Base-by-base conservation (phyloP, 1,140 invertebrate species). In the Patella vulgata region DNA sequence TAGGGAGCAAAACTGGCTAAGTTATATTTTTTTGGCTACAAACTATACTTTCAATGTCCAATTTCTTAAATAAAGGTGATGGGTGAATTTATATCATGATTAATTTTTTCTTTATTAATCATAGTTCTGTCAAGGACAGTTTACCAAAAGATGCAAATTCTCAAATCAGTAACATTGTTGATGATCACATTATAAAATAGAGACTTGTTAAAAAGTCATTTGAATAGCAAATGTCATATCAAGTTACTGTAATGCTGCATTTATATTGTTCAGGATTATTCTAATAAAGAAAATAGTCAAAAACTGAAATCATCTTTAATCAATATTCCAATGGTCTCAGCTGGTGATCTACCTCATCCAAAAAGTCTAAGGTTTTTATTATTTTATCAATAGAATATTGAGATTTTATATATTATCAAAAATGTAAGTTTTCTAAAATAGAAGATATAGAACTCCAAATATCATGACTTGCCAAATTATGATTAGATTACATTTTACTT, bases 341-440 rank as follows among this genome's bases (percentile, higher is more conserved):
- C 27, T 27, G 25, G 27, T 23, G 21, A 27, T 23, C 47, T 50
- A 6, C 47, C 47, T 23, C 47, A 50, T 50, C 47, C 47, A 12
- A n/a, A 27, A 23, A 19, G 27, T 27, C 47, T 50, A 5, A 50
- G 47, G 47, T 50, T 23, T 25, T 19, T 46, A 9, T 8, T n/a
- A n/a, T n/a, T n/a, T n/a, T n/a, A n/a, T n/a, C n/a, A n/a, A n/a
- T n/a, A n/a, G n/a, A n/a, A n/a, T n/a, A n/a, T n/a, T n/a, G n/a
- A n/a, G n/a, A n/a, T n/a, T n/a, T n/a, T n/a, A n/a, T 40, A 40
- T 11, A 40, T 11, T 11, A 40, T 11, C n/a, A 40, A 40, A 40
- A 9, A 40, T 40, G 9, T 11, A 40, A 40, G 39, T 40, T 11
- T 9, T 40, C 9, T n/a, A 40, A 11, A 40, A 40, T 40, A n/a